Evolutionary conservation across 2,888 invertebrate genomes (phyloP), one percentile per base, ranked within the genome.

Genomic region (Rhagonycha fulva): DNA sequence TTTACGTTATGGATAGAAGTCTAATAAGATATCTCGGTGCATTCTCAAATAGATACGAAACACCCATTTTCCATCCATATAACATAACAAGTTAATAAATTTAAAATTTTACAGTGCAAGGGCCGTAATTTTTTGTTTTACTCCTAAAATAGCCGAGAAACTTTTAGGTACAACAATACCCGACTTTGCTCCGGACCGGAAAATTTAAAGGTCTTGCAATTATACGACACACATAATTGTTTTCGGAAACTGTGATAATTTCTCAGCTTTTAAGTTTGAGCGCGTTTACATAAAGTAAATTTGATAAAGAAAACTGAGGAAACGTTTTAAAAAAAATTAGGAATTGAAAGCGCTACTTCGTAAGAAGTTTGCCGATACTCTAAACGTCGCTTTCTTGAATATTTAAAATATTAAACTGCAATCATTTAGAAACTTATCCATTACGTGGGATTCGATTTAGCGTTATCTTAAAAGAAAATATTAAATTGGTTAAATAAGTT

Each of bases 401-500:
- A 47, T 47, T n/a, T n/a, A n/a, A n/a, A 47, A 47, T 47, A n/a
- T 47, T 47, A 47, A 47, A 47, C 47, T 7, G 47, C 47, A n/a
- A 47, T 47, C 47, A 47, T 47, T 47, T 47, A 47, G 47, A 47
- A 47, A 47, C 47, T 47, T 47, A 47, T 47, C 47, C 47, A 47
- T 47, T 47, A 47, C 47, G 47, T 47, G n/a, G 47, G n/a, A 47
- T 47, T 47, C 47, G 47, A 47, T 47, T 47, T 47, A n/a, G 47
- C 5, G 47, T 47, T 47, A 47, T 47, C n/a, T 47, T 47, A 47
- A 47, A 47, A 47, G 47, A 47, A 47, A 47, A 47, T 47, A 47
- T 47, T 47, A 47, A 47, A 47, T 47, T 47, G 47, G n/a, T 47
- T 47, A 47, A 47, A 47, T 47, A 47, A 78, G 77, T 80, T 76